phyloP scores from a whole-genome alignment of 2,113 vertebrate genomes.

The Pao palembangensis region DNA sequence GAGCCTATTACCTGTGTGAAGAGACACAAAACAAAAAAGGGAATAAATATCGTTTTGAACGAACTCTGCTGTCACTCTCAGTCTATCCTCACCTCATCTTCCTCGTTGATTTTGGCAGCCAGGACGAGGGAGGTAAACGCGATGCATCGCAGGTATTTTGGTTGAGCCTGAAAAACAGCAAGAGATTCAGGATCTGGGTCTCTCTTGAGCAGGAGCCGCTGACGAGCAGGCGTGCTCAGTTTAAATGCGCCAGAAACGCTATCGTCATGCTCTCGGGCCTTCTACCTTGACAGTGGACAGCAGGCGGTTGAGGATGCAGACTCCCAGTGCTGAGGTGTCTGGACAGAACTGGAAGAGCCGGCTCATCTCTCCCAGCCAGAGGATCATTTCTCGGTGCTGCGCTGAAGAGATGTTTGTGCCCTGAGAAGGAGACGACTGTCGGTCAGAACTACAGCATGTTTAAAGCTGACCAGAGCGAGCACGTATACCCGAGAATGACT shows the following conservation, averaged over 20 bases:
- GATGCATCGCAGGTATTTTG: conserved; percentile 76
- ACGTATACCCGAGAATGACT: conserved; percentile 4
- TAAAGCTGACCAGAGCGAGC: no score
- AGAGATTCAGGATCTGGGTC: neutral
- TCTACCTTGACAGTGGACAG: conserved; percentile 75
- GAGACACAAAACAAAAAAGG: conserved; percentile 57
- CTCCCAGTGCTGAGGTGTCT: conserved; percentile 71
- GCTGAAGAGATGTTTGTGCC: conserved; percentile 70
- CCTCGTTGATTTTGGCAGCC: conserved; percentile 80
- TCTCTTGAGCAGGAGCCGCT: neutral
- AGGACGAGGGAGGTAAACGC: conserved; percentile 79
- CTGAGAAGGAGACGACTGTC: conserved; percentile 27
- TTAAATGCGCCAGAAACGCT: neutral
- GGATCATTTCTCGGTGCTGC: conserved; percentile 65
- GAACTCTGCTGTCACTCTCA: neutral
- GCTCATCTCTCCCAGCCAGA: conserved; percentile 72
- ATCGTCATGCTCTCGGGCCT: neutral
- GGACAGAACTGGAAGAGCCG: conserved; percentile 69
- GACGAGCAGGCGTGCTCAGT: neutral
- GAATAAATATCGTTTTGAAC: conserved; percentile 71
- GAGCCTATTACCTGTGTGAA: conserved; percentile 82
- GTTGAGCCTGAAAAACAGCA: conserved; percentile 68
- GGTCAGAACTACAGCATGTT: neutral
- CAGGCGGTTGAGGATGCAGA: conserved; percentile 71
- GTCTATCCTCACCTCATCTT: conserved; percentile 74